Evolutionary conservation across 2,888 invertebrate genomes (phyloP), one percentile per base, ranked within the genome.

Genomic region (Zhuqinia jingwanae): DNA sequence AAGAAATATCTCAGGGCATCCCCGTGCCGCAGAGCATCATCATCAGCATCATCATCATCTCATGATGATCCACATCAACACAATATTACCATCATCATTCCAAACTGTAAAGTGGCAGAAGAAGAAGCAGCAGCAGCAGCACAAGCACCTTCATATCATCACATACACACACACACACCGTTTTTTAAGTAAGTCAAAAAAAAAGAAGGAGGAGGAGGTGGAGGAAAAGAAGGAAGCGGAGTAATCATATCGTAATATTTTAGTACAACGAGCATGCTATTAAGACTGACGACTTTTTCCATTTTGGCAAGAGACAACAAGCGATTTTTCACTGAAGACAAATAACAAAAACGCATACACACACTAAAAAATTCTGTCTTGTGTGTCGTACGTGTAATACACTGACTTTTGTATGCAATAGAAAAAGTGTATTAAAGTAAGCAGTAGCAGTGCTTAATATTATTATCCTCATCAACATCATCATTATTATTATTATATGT

Each of bases 301-400:
- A 22, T 80, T 80, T 80, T 80, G 80, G 80, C 80, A 80, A 80
- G 30, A 68, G 78, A 78, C 78, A 78, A 78, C 78, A 63, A 63
- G 45, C 27, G 63, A 78, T 78, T 78, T 78, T 78, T 78, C 63
- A 68, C 25, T 68, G 68, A 68, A 45, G 68, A 68, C 68, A 68
- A 68, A 68, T 68, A 50, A 56, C 22, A 77, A 45, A 53, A 58
- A 10, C 50, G 13, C 42, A 68, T 68, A 20, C n/a, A 68, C 17
- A 25, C 22, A n/a, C n/a, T n/a, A 68, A 42, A 60, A 56, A n/a
- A 17, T 20, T 56, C 20, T 20, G 36, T 36, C 36, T n/a, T n/a
- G n/a, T n/a, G n/a, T n/a, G n/a, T n/a, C n/a, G n/a, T n/a, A n/a
- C n/a, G n/a, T n/a, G n/a, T n/a, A n/a, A 8, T 36, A 36, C 36